Conservation (phyloP, 1,140 invertebrate genomes). For the Sitophilus oryzae region DNA sequence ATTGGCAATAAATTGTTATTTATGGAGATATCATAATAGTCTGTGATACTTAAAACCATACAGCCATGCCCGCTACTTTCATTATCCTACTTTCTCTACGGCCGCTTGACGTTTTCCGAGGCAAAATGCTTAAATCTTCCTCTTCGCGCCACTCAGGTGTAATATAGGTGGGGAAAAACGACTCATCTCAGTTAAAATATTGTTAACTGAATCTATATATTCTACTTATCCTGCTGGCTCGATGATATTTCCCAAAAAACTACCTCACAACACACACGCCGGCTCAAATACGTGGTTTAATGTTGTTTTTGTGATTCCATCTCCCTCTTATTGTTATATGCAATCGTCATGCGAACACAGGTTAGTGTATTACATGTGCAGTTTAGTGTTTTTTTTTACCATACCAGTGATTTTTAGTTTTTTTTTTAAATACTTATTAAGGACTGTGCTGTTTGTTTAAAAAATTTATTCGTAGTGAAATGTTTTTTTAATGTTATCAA, state of each 20-base stretch:
- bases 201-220: constrained; percentile 38
- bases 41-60: constrained; percentile 38
- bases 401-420: no score
- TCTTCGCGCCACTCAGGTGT: constrained; percentile 27
- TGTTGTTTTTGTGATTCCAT: constrained; percentile 29
- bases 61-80: constrained; percentile 33
- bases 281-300: constrained; percentile 30
- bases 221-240: constrained; percentile 21
- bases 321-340: no score
- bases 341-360: neutral
- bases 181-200: constrained; percentile 30
- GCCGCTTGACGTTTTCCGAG: constrained; percentile 31
- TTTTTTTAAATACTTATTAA: no score
- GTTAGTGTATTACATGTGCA: no score
- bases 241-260: constrained; percentile 33
- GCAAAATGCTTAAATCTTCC: constrained; percentile 30
- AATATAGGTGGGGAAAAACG: constrained; percentile 20
- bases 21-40: constrained; percentile 30
- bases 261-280: constrained; percentile 25
- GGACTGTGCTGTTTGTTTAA: no score
- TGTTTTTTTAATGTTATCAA: no score
- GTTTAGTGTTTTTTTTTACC: no score
- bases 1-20: constrained; percentile 21
- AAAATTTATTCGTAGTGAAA: no score
- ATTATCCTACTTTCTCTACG: constrained; percentile 41